phyloP scores from a whole-genome alignment of 2,888 invertebrate genomes.

The Philereme vetulata region DNA sequence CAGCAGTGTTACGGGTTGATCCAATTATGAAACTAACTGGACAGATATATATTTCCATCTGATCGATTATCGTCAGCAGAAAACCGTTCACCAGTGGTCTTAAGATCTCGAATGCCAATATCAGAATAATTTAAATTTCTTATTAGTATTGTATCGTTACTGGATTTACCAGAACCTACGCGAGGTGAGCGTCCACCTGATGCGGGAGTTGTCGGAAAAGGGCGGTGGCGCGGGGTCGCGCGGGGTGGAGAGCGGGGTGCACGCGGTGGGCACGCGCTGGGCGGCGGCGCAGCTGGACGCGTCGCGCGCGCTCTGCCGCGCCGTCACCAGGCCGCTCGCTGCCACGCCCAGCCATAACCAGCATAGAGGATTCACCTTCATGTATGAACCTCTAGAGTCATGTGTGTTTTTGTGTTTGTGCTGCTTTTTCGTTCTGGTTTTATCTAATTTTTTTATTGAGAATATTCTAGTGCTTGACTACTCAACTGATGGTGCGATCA shows the following conservation, averaged over 20 bases:
- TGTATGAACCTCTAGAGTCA: conserved; percentile 75
- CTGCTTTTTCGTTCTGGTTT: not conserved
- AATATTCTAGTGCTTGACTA: no score
- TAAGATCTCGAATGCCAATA: no score
- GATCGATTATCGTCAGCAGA: no score
- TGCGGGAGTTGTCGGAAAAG: conserved; percentile 82
- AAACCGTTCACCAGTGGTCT: no score
- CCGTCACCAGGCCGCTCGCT: conserved; percentile 87
- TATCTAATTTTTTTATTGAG: no score
- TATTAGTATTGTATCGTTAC: not conserved
- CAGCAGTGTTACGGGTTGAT: no score
- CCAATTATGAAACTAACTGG: no score
- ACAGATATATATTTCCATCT: no score
- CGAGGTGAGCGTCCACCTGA: conserved; percentile 92
- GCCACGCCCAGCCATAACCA: conserved; percentile 87
- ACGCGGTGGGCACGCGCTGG: conserved; percentile 92
- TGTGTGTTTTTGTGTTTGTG: not conserved
- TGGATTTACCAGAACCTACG: conserved; percentile 86
- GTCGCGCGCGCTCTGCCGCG: conserved; percentile 89
- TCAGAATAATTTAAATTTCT: no score
- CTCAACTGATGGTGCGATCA: no score
- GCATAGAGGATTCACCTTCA: conserved; percentile 90
- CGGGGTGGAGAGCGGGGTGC: conserved; percentile 81
- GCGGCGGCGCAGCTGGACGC: conserved; percentile 92
- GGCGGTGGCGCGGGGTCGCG: conserved; percentile 87